Conservation (phyloP, 2,113 vertebrate genomes). For the Malurus cyaneus region DNA sequence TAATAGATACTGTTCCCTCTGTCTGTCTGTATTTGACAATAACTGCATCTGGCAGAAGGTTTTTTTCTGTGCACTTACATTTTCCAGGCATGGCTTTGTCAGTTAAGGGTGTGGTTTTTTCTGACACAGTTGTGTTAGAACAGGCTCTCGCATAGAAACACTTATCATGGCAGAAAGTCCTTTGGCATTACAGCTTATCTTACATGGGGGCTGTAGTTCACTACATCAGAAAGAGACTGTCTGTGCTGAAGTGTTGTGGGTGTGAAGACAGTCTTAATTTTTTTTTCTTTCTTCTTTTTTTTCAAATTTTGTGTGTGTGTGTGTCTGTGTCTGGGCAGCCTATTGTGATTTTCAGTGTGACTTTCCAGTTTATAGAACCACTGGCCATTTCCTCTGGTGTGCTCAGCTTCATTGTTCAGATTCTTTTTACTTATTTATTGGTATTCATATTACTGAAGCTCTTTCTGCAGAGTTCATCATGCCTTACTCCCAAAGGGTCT, state of each 20-base stretch:
- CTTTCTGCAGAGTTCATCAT: neutral
- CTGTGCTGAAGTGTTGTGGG: neutral
- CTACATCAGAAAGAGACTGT: neutral
- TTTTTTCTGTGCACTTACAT: accelerated
- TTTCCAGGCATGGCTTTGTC: neutral
- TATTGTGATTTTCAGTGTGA: neutral
- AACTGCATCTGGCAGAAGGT: neutral
- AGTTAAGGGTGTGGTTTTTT: constrained; percentile 50
- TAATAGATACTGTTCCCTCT: neutral
- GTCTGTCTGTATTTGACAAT: neutral
- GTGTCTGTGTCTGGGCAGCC: neutral
- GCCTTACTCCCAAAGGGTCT: neutral
- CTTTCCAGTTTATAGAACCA: neutral
- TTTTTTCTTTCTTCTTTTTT: neutral
- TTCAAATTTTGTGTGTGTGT: no score
- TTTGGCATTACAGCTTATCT: constrained; percentile 27
- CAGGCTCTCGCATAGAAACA: neutral
- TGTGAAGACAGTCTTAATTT: neutral
- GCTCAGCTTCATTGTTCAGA: neutral
- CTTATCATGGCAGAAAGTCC: constrained; percentile 10
- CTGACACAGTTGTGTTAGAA: neutral
- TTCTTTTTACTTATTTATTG: neutral
- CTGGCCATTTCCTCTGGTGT: neutral
- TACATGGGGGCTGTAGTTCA: neutral
- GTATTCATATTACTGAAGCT: neutral